Conservation (phyloP, 2,888 invertebrate species). For the Phortica okadai region DNA sequence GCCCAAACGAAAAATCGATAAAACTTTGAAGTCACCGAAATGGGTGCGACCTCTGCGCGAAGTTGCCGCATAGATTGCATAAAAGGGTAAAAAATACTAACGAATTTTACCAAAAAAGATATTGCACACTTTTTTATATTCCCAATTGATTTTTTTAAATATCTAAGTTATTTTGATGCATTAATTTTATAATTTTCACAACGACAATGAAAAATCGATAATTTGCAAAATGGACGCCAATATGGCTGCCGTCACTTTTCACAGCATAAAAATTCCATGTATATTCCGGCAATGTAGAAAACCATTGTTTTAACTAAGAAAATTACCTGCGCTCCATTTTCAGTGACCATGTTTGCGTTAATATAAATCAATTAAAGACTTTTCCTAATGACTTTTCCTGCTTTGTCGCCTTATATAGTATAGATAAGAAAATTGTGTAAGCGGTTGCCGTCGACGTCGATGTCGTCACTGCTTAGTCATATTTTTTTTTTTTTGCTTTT, state of each 20-base stretch:
- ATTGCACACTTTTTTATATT: too few species aligned
- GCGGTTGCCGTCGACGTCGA: constrained; percentile 60
- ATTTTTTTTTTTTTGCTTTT: constrained; percentile 47
- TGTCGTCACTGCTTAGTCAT: constrained; percentile 75
- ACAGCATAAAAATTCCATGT: constrained; percentile 35
- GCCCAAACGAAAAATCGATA: constrained; percentile 62
- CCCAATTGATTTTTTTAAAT: not conserved
- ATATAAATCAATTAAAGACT: constrained; percentile 14
- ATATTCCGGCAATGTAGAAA: not conserved
- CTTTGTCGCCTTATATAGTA: constrained; percentile 56
- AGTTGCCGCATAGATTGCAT: constrained; percentile 19
- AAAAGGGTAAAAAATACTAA: not conserved
- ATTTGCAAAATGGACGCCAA: constrained; percentile 73
- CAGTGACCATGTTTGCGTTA: constrained; percentile 74
- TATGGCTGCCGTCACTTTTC: constrained; percentile 63
- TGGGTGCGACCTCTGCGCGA: constrained; percentile 49
- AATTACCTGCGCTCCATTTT: constrained; percentile 76
- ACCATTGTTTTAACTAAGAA: constrained; percentile 28
- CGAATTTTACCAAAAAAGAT: not conserved
- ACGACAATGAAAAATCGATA: constrained; percentile 74
- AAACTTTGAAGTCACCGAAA: constrained; percentile 43
- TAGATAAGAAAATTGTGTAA: constrained; percentile 71
- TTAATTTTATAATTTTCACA: constrained; percentile 47
- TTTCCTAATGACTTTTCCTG: constrained; percentile 5
- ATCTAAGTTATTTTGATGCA: constrained; percentile 25